Percentiles rank a stretch among this genome's conserved stretches.
phyloP scores from a whole-genome alignment of 2,113 vertebrate genomes.

The Glaucomys volans region DNA sequence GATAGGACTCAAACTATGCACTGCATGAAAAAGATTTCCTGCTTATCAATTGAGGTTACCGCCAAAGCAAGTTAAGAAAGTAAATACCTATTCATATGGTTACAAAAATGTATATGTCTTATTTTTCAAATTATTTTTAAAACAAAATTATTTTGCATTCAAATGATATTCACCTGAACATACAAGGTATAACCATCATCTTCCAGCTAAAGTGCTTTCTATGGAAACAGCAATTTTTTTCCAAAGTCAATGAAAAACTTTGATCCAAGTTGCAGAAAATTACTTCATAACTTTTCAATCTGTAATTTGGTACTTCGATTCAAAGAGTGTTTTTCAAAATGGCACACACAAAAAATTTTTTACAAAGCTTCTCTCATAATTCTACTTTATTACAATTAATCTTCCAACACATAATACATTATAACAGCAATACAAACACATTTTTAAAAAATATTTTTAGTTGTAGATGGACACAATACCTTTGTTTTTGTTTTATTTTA shows the following conservation, averaged over 20 bases:
- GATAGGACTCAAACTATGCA: not conserved
- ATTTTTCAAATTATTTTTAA: slow-evolving; percentile 27
- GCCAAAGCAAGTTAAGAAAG: slow-evolving; percentile 24
- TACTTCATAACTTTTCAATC: slow-evolving; percentile 31
- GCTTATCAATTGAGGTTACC: slow-evolving; percentile 28
- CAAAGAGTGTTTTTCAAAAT: slow-evolving; percentile 48
- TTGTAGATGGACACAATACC: too few relatives aligned
- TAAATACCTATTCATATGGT: not conserved
- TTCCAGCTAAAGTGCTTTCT: slow-evolving; percentile 33
- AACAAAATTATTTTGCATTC: slow-evolving; percentile 52
- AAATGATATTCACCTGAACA: slow-evolving; percentile 32
- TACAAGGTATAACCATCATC: not conserved
- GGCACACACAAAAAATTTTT: slow-evolving; percentile 1
- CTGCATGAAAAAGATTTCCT: slow-evolving; percentile 1
- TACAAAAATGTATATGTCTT: not conserved
- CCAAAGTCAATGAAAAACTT: slow-evolving; percentile 1
- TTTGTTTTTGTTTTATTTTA: too few relatives aligned
- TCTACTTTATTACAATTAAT: not conserved
- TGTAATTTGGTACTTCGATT: slow-evolving; percentile 17
- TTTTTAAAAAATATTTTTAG: too few relatives aligned
- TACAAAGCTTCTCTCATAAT: not conserved
- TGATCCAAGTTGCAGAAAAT: slow-evolving; percentile 20
- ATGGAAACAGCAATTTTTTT: not conserved
- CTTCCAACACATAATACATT: not conserved
- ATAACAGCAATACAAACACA: not conserved